A percentile compares a stretch with the other conserved stretches of the same genome.
Conservation (phyloP, 1,140 invertebrate genomes). For the Cepaea nemoralis region DNA sequence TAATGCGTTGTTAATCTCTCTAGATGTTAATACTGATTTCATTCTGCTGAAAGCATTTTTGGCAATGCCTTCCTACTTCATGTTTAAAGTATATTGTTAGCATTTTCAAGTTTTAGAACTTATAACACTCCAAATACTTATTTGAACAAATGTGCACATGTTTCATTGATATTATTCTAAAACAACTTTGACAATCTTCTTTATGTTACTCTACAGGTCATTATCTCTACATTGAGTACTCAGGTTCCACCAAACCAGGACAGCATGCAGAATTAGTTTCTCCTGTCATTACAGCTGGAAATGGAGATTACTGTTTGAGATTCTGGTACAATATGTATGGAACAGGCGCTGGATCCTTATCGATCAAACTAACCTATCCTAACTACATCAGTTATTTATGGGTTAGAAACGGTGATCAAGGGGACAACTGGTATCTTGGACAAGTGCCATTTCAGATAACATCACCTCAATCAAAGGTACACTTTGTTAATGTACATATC, state of each 20-base stretch:
- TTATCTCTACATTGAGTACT: conserved; percentile 51
- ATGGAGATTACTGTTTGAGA: conserved; percentile 71
- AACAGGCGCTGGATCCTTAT: conserved; percentile 41
- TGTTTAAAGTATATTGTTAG: too few relatives aligned
- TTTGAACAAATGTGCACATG: too few relatives aligned
- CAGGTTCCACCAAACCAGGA: conserved; percentile 37
- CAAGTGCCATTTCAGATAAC: neutral
- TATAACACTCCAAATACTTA: too few relatives aligned
- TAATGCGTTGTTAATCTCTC: too few relatives aligned
- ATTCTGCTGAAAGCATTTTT: too few relatives aligned
- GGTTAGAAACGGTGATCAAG: neutral
- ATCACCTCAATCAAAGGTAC: conserved; percentile 5
- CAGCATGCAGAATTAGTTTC: conserved; percentile 46
- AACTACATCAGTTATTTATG: neutral
- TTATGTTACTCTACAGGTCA: conserved; percentile 2
- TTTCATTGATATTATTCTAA: too few relatives aligned
- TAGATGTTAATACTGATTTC: too few relatives aligned
- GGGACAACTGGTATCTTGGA: neutral
- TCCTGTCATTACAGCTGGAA: conserved; percentile 14
- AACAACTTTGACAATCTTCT: too few relatives aligned
- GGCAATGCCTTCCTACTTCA: too few relatives aligned
- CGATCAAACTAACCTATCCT: conserved; percentile 34
- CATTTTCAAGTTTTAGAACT: too few relatives aligned
- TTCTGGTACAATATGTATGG: conserved; percentile 57
- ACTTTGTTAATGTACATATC: too few relatives aligned